phyloP scores from a whole-genome alignment of 2,888 invertebrate species.

The Meghimatium bilineatum region DNA sequence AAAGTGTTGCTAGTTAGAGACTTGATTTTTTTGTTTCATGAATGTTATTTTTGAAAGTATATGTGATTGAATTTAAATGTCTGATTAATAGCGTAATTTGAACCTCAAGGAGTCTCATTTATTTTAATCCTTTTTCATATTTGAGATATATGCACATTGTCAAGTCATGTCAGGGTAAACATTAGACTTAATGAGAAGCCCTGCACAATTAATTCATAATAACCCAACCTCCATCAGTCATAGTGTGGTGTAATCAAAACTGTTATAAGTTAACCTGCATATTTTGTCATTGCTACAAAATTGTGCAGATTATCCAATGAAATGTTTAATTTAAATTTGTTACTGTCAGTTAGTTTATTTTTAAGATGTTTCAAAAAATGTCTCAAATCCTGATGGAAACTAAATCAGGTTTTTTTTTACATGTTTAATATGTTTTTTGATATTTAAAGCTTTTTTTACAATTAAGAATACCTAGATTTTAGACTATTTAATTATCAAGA shows the following conservation, averaged over 20 bases:
- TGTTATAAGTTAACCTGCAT: background rate
- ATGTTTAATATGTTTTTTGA: background rate
- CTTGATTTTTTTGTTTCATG: background rate
- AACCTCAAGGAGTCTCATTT: background rate
- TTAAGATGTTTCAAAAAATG: background rate
- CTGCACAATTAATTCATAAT: background rate
- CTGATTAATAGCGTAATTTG: background rate
- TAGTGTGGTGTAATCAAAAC: background rate
- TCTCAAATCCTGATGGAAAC: background rate
- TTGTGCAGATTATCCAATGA: background rate
- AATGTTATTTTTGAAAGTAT: background rate
- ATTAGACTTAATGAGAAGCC: background rate
- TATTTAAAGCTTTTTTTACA: background rate
- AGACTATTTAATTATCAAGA: background rate
- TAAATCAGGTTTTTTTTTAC: background rate
- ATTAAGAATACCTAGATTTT: background rate
- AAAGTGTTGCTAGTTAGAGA: background rate
- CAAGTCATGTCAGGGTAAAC: background rate
- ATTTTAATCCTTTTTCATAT: background rate
- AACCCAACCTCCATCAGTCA: background rate
- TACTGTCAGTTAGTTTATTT: background rate
- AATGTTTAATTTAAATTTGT: background rate
- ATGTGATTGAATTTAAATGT: background rate
- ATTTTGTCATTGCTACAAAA: background rate
- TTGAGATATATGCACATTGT: background rate